Percentiles rank a stretch among this genome's conserved stretches.
Conservation (phyloP, 2,888 invertebrate species). For the Callosobruchus maculatus region DNA sequence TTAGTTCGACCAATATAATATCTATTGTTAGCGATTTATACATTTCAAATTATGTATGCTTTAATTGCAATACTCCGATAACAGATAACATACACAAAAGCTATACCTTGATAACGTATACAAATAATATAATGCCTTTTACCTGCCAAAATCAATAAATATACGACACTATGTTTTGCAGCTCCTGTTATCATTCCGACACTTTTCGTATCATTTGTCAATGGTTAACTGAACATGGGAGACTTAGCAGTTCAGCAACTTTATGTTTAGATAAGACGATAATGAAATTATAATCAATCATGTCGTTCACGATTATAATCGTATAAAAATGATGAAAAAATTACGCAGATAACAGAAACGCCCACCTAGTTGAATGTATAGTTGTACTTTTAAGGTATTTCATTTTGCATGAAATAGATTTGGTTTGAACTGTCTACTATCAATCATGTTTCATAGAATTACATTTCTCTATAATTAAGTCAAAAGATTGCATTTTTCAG, state of each 20-base stretch:
- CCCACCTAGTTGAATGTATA: no score
- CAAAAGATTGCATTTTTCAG: no score
- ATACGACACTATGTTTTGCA: not conserved
- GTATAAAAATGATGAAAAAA: not conserved
- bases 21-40: no score
- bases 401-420: no score
- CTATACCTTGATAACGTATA: not conserved
- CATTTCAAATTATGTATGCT: not conserved
- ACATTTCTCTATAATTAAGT: no score
- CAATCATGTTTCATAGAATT: no score
- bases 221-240: not conserved
- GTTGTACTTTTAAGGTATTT: no score
- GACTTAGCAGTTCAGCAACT: not conserved
- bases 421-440: no score
- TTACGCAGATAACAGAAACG: not conserved
- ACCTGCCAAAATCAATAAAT: not conserved
- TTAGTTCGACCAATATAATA: no score
- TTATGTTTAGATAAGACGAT: not conserved
- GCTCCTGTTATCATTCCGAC: not conserved
- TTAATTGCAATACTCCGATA: no score
- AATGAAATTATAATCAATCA: not conserved
- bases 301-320: not conserved
- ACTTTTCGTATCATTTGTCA: not conserved
- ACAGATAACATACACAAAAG: no score
- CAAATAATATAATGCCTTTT: not conserved